Conservation (phyloP, 2,797 vertebrate species). For the Myiotriccus ornatus region DNA sequence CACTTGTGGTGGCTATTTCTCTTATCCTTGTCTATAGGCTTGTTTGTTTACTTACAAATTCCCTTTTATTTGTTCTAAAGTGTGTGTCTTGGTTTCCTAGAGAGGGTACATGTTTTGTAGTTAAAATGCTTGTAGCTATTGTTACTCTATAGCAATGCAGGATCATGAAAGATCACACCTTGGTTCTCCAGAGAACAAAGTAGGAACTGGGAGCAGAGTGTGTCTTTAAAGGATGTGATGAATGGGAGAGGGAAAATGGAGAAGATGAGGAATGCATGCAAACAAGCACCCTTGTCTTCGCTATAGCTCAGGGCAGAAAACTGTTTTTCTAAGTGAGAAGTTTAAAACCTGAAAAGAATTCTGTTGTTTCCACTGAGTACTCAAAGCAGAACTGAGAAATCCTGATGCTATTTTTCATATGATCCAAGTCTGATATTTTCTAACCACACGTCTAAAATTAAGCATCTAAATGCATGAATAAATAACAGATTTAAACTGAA, state of each 20-base stretch:
- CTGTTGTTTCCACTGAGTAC: neutral
- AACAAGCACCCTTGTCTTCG: neutral
- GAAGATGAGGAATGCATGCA: neutral
- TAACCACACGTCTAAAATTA: neutral
- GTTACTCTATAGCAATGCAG: neutral
- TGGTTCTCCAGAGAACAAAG: neutral
- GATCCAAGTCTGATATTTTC: neutral
- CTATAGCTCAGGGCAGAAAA: neutral
- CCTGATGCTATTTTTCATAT: neutral
- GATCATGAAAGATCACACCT: neutral
- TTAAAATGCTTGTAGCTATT: neutral
- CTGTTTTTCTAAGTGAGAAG: neutral
- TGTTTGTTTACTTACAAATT: neutral
- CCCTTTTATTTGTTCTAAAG: neutral
- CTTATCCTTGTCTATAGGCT: neutral
- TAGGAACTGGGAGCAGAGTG: neutral
- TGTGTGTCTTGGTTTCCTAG: neutral
- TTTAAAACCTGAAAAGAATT: neutral
- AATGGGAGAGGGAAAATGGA: neutral
- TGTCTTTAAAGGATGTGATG: neutral
- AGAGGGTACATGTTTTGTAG: neutral
- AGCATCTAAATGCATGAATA: neutral
- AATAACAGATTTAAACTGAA: neutral
- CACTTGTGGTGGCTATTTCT: neutral
- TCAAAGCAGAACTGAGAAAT: neutral